Conservation (phyloP, 1,140 invertebrate species). For the Hypothenemus hampei region DNA sequence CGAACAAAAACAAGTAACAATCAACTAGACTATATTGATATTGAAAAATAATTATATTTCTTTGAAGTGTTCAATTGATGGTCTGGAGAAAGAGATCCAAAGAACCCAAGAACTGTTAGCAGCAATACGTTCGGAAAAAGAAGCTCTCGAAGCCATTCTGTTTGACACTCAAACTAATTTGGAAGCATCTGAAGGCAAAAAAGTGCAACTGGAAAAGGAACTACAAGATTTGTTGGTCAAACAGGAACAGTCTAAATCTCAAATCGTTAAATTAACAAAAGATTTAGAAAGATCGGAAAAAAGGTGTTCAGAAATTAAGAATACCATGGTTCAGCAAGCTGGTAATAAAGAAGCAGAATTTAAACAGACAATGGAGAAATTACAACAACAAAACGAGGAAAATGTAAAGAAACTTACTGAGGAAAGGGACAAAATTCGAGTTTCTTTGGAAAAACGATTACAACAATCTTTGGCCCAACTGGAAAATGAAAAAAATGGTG, state of each 20-base stretch:
- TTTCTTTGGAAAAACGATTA: slow-evolving; percentile 66
- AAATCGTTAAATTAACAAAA: slow-evolving; percentile 59
- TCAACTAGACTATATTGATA: background rate
- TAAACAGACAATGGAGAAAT: slow-evolving; percentile 63
- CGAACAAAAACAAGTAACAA: slow-evolving; percentile 69
- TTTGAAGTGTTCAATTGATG: slow-evolving; percentile 71
- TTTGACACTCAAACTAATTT: slow-evolving; percentile 76
- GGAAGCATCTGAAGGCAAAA: slow-evolving; percentile 65
- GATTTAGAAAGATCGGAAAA: slow-evolving; percentile 72
- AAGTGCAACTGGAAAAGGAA: slow-evolving; percentile 68
- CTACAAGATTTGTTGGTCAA: slow-evolving; percentile 69
- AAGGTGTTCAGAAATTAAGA: slow-evolving; percentile 67
- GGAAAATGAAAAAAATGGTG: slow-evolving; percentile 67
- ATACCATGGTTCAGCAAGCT: slow-evolving; percentile 61
- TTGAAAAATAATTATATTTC: slow-evolving; percentile 1
- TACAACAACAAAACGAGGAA: slow-evolving; percentile 70
- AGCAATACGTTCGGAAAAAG: slow-evolving; percentile 70
- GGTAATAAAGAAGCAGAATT: slow-evolving; percentile 72
- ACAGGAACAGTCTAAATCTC: slow-evolving; percentile 69
- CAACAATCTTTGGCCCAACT: slow-evolving; percentile 67
- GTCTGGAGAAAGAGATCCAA: slow-evolving; percentile 73
- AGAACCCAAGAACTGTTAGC: slow-evolving; percentile 68
- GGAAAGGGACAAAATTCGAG: slow-evolving; percentile 69
- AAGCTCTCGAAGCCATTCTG: slow-evolving; percentile 72
- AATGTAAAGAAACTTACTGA: slow-evolving; percentile 69